phyloP scores from a whole-genome alignment of 2,797 vertebrate genomes.

The Lagodon rhomboides region DNA sequence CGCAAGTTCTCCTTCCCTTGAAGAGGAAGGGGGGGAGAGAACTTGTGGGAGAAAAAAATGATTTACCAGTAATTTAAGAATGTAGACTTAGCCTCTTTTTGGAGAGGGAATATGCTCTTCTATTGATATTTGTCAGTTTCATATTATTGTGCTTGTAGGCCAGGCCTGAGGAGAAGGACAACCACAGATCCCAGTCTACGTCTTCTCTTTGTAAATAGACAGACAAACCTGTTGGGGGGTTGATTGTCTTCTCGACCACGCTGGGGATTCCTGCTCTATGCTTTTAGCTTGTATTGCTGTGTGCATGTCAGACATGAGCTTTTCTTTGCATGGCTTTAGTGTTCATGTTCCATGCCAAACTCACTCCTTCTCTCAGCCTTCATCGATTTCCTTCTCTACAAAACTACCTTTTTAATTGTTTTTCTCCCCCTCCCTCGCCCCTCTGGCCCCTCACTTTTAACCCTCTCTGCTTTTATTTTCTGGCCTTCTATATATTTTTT shows the following conservation, averaged over 20 bases:
- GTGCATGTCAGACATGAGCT: conserved; percentile 89
- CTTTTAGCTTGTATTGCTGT: conserved; percentile 91
- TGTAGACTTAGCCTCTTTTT: conserved; percentile 94
- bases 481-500: conserved; percentile 72
- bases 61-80: conserved; percentile 92
- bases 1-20: conserved; percentile 78
- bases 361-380: conserved; percentile 83
- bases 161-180: conserved; percentile 83
- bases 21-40: conserved; percentile 68
- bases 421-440: conserved; percentile 17
- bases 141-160: conserved; percentile 90
- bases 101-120: conserved; percentile 90
- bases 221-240: conserved; percentile 82
- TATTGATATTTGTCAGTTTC: conserved; percentile 93
- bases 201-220: conserved; percentile 92
- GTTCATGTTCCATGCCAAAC: conserved; percentile 89
- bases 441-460: conserved; percentile 41
- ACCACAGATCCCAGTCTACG: conserved; percentile 60
- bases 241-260: conserved; percentile 84
- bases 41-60: conserved; percentile 73
- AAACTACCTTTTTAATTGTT: conserved; percentile 70
- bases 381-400: conserved; percentile 79
- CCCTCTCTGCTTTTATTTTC: conserved; percentile 78
- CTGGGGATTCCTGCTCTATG: conserved; percentile 87
- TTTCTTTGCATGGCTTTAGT: conserved; percentile 96